These are phyloP conservation scores for Altica lythri DNA, from an alignment of 2,888 invertebrate genomes.

Conservation along the genomic window DNA sequence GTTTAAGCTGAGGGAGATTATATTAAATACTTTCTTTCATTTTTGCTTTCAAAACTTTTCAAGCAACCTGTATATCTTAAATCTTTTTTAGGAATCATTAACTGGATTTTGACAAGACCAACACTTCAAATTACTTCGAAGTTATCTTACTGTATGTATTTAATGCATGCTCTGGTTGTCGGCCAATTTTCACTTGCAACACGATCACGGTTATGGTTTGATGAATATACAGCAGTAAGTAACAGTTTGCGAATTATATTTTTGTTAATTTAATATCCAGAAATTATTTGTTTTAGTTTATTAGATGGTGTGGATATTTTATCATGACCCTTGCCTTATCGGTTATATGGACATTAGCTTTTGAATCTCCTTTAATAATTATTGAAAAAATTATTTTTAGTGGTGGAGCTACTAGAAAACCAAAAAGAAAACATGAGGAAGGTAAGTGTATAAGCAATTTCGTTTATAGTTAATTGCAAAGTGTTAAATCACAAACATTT, in stretches of 20 bases:
- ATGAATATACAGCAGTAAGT: conserved; percentile 35
- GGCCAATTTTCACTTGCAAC: conserved; percentile 14
- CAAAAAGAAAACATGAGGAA: too few relatives aligned
- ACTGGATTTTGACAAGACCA: conserved; percentile 60
- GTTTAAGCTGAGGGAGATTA: neutral
- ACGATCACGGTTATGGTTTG: conserved; percentile 26
- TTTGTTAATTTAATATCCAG: neutral
- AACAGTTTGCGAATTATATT: too few relatives aligned
- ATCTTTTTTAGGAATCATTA: conserved; percentile 57
- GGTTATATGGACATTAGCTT: conserved; percentile 38
- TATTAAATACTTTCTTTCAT: neutral
- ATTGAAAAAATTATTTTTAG: conserved; percentile 32
- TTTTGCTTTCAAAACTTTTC: neutral
- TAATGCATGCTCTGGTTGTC: conserved; percentile 36
- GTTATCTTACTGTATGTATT: conserved; percentile 62
- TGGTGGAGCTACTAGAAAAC: neutral
- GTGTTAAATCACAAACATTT: too few relatives aligned
- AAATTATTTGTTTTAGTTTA: conserved; percentile 30
- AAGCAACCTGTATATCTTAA: neutral
- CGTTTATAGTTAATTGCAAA: too few relatives aligned
- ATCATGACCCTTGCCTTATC: conserved; percentile 33
- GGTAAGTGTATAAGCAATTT: too few relatives aligned
- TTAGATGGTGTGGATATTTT: conserved; percentile 28
- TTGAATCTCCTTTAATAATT: conserved; percentile 39
- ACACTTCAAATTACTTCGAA: conserved; percentile 62